These are phyloP conservation scores for Antheraea yamamai DNA, from an alignment of 2,888 invertebrate genomes.

Conservation along the genomic window DNA sequence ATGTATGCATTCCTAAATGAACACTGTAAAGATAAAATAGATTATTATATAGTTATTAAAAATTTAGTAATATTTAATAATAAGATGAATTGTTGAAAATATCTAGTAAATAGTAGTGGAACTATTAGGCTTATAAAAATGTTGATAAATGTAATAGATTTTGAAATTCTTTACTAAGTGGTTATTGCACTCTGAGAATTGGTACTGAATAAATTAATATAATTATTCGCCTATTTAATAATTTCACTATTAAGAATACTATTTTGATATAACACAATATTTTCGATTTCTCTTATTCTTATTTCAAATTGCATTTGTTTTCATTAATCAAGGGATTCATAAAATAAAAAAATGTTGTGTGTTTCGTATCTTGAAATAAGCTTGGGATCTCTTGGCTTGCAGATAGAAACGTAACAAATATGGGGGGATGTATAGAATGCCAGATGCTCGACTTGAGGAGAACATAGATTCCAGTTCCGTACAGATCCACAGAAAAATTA, in stretches of 20 bases:
- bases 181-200: background rate
- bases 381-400: background rate
- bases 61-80: background rate
- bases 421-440: no score
- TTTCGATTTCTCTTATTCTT: background rate
- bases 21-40: slow-evolving; percentile 4
- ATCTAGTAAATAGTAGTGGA: background rate
- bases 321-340: background rate
- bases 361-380: background rate
- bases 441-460: no score
- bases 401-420: no score
- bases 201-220: background rate
- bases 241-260: background rate
- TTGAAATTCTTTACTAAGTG: background rate
- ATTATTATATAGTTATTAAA: background rate
- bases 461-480: no score
- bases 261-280: background rate
- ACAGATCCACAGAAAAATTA: no score
- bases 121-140: background rate
- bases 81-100: background rate
- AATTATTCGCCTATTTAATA: background rate
- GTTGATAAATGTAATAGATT: background rate
- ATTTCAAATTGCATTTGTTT: background rate
- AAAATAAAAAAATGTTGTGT: background rate
- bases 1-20: slow-evolving; percentile 13